Evolutionary conservation across 1,140 invertebrate genomes (phyloP), one percentile per base, ranked within the genome.

Genomic region (Drosophila nikananu): DNA sequence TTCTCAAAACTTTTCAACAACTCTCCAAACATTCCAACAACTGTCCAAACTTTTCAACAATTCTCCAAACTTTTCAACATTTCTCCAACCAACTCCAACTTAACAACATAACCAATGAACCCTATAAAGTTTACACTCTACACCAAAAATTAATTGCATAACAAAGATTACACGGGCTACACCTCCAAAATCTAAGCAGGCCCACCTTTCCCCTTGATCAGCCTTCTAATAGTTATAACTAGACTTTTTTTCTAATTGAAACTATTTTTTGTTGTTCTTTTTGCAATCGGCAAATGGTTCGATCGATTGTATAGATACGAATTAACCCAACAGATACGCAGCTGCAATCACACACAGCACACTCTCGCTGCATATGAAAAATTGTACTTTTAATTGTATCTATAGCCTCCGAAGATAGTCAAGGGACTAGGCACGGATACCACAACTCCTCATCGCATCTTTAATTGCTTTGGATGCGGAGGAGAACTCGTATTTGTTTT

Each of bases 261-360:
- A 81, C 57, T 64, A 42, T 63, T 62, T 55, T 39, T 42, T 19
- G n/a, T 35, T 58, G 12, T 30, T 55, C 21, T 48, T 7, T 35
- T 25, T 44, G 19, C 49, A 41, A 52, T 73, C 68, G 30, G 51
- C 41, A 72, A 70, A 61, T 65, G 42, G 58, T 41, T 80, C 77
- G 72, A 90, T 87, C 86, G 74, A 84, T 81, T 81, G 81, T 55
- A 48, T 49, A 62, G 83, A 87, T 87, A 90, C 73, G 73, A 90
- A 81, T 89, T 90, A 90, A 80, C 65, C 71, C 67, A 75, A 62
- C 71, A 74, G 83, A 75, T 81, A 61, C 51, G 67, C 42, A 71
- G 74, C 65, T 55, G 73, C 60, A 77, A 61, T 61, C 66, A 60
- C 60, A 62, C 64, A 76, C 7, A 21, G 65, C 35, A 49, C 49